Conservation (phyloP, 2,113 vertebrate species). For the Otolemur garnettii region DNA sequence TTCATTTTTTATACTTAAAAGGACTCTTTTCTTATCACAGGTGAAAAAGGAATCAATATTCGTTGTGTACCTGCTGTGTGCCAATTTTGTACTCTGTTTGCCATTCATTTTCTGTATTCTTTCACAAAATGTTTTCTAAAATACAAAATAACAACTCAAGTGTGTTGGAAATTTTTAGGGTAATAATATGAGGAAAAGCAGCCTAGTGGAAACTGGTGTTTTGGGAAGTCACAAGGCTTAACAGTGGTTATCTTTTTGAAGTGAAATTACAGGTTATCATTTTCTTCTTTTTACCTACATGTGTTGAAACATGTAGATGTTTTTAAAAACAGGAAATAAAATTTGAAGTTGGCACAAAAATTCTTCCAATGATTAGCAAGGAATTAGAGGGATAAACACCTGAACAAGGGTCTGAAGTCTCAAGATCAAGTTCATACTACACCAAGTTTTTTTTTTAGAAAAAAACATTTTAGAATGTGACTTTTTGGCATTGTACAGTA, state of each 20-base stretch:
- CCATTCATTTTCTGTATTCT: background rate
- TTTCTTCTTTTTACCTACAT: background rate
- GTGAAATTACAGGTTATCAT: background rate
- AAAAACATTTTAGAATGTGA: background rate
- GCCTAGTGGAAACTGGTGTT: background rate
- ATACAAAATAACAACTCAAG: background rate
- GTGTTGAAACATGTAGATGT: background rate
- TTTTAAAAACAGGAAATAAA: background rate
- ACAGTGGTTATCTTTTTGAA: background rate
- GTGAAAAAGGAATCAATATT: background rate
- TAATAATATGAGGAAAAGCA: background rate
- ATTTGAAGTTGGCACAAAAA: background rate
- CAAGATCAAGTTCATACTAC: background rate
- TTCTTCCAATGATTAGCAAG: background rate
- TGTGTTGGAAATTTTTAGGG: background rate
- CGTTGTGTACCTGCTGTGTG: background rate
- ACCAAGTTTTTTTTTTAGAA: background rate
- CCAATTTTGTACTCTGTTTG: background rate
- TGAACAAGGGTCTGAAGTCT: background rate
- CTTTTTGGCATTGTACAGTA: background rate
- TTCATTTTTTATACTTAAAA: background rate
- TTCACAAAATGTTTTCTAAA: constrained; percentile 19
- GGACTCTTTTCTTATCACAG: background rate
- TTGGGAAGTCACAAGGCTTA: background rate
- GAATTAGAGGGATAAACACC: background rate